These are phyloP conservation scores for Thyatira batis DNA, from an alignment of 2,888 invertebrate genomes.

Conservation along the genomic window DNA sequence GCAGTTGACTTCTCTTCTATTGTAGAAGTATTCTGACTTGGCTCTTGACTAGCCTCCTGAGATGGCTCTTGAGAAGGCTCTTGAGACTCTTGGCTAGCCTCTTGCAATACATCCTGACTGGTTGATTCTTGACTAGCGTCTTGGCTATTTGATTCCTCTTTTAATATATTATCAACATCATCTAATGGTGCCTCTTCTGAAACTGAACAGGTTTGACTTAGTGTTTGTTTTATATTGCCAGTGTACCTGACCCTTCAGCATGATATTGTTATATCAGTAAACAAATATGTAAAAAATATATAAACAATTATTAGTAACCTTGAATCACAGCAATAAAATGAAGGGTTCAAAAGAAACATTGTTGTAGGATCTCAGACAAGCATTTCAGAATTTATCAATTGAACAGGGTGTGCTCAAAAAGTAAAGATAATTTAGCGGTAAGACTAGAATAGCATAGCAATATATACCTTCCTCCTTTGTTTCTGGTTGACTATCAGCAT, in stretches of 20 bases:
- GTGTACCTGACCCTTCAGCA: no score
- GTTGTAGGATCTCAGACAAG: no score
- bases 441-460: background rate
- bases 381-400: no score
- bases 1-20: slow-evolving; percentile 5
- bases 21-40: slow-evolving; percentile 6
- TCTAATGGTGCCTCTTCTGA: slow-evolving; percentile 11
- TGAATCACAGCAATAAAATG: no score
- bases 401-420: no score
- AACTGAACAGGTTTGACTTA: background rate
- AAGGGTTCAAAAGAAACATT: no score
- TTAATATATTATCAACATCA: slow-evolving; percentile 27
- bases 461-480: slow-evolving; percentile 36
- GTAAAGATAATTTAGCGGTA: no score
- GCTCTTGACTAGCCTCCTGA: slow-evolving; percentile 25
- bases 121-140: slow-evolving; percentile 31
- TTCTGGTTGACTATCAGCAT: slow-evolving; percentile 30
- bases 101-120: slow-evolving; percentile 18
- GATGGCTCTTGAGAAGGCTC: slow-evolving; percentile 12
- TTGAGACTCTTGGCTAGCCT: slow-evolving; percentile 15
- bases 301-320: no score
- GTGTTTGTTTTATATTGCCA: no score
- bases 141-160: slow-evolving; percentile 35
- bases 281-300: no score
- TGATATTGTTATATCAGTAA: no score